Percentiles rank a stretch among this genome's conserved stretches.
These are phyloP conservation scores for Rana temporaria DNA, from an alignment of 2,113 vertebrate species.

Conservation along the genomic window DNA sequence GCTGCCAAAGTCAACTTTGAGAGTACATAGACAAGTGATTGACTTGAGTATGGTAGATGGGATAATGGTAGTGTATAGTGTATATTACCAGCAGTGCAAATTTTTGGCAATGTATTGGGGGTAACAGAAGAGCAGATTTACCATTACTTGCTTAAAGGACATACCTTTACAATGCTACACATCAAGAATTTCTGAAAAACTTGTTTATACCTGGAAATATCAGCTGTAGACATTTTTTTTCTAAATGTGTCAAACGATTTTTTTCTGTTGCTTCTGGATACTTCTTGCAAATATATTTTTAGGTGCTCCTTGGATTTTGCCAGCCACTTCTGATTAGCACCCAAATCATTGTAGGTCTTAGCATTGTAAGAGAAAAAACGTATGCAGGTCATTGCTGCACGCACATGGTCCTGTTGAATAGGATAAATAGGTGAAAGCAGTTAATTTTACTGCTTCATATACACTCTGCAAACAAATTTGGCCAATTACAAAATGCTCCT, in stretches of 20 bases:
- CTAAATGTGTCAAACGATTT: slow-evolving; percentile 81
- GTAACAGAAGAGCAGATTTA: no score
- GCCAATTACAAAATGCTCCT: no score
- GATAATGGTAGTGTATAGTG: no score
- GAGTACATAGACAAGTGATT: no score
- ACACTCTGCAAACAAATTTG: no score
- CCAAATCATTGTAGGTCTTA: slow-evolving; percentile 87
- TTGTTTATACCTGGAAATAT: slow-evolving; percentile 86
- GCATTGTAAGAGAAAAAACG: slow-evolving; percentile 92
- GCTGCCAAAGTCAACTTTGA: no score
- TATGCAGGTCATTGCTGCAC: slow-evolving; percentile 97
- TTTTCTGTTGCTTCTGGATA: slow-evolving; percentile 78
- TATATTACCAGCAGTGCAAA: no score
- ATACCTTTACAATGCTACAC: not conserved
- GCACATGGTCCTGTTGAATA: slow-evolving; percentile 86
- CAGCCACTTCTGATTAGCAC: slow-evolving; percentile 89
- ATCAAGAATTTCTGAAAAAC: not conserved
- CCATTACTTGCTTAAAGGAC: no score
- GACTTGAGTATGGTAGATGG: no score
- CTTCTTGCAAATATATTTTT: slow-evolving; percentile 92
- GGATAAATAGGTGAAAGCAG: no score
- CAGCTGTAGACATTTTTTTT: slow-evolving; percentile 91
- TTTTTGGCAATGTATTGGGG: no score
- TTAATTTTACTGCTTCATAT: no score
- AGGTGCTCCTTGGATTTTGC: slow-evolving; percentile 94